Evolutionary conservation across 1,140 invertebrate species (phyloP).

Genomic region (Magallana ariakensis): DNA sequence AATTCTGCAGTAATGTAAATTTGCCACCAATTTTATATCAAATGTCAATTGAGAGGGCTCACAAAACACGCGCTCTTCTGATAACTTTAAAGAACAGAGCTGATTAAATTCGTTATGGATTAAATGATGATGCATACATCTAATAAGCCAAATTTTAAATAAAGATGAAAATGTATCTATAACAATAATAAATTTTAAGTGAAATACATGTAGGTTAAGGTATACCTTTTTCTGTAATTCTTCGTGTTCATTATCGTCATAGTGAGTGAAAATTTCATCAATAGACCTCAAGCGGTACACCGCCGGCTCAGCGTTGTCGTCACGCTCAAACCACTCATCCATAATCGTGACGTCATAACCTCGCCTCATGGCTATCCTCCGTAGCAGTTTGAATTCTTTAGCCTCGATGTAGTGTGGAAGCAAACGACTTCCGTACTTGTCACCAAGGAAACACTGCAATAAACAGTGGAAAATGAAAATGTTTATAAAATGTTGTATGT

Average conservation of each 20-base stretch:
- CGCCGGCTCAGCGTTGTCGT: slow-evolving; percentile 93
- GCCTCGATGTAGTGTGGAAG: slow-evolving; percentile 65
- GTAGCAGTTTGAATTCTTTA: slow-evolving; percentile 65
- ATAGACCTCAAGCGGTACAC: slow-evolving; percentile 90
- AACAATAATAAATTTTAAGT: too few relatives aligned
- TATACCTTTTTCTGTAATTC: slow-evolving; percentile 46
- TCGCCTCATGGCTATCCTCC: slow-evolving; percentile 60
- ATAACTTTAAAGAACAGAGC: too few relatives aligned
- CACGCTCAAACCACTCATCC: slow-evolving; percentile 97
- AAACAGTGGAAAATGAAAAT: not conserved
- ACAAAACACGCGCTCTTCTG: too few relatives aligned
- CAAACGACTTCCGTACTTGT: slow-evolving; percentile 69
- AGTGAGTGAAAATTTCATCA: slow-evolving; percentile 60
- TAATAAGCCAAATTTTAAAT: too few relatives aligned
- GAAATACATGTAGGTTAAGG: too few relatives aligned
- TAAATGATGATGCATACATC: too few relatives aligned
- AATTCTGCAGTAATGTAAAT: too few relatives aligned
- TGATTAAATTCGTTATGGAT: too few relatives aligned
- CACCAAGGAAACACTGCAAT: slow-evolving; percentile 68
- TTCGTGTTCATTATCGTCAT: slow-evolving; percentile 54
- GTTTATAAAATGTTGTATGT: too few relatives aligned
- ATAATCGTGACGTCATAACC: slow-evolving; percentile 87
- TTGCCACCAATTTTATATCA: too few relatives aligned
- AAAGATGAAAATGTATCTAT: too few relatives aligned
- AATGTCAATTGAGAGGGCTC: too few relatives aligned